These are phyloP conservation scores for Uria aalge DNA, from an alignment of 2,113 vertebrate genomes.

Conservation along the genomic window DNA sequence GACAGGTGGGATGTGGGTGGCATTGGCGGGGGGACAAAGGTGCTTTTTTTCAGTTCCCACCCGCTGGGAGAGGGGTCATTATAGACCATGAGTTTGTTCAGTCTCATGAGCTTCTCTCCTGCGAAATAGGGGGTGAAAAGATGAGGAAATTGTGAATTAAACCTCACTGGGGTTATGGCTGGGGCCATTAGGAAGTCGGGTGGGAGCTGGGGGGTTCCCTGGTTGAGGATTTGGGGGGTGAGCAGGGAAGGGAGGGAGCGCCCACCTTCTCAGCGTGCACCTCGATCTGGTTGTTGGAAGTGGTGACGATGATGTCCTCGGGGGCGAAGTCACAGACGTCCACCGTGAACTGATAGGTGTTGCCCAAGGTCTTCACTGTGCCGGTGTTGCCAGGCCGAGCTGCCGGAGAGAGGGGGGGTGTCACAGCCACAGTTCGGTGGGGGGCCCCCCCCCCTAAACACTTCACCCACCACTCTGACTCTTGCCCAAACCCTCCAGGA, in stretches of 20 bases:
- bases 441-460: accelerated
- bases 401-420: neutral
- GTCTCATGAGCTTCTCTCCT: neutral
- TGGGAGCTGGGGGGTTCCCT: neutral
- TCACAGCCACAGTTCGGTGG: neutral
- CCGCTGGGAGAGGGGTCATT: neutral
- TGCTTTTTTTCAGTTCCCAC: neutral
- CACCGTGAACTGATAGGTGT: conserved; percentile 94
- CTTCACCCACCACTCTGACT: neutral
- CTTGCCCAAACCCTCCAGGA: neutral
- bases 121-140: accelerated
- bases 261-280: conserved; percentile 95
- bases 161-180: accelerated
- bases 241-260: neutral
- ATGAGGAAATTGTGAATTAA: neutral
- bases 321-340: conserved; percentile 94
- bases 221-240: neutral
- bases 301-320: conserved; percentile 95
- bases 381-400: conserved; percentile 74
- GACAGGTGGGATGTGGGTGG: neutral
- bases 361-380: conserved; percentile 88
- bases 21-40: neutral
- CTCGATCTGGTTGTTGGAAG: conserved; percentile 98
- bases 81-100: neutral
- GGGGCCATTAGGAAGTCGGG: accelerated